A percentile compares a stretch with the other conserved stretches of the same genome.
phyloP scores from a whole-genome alignment of 1,140 invertebrate genomes.

The Tetragonula clypearis region DNA sequence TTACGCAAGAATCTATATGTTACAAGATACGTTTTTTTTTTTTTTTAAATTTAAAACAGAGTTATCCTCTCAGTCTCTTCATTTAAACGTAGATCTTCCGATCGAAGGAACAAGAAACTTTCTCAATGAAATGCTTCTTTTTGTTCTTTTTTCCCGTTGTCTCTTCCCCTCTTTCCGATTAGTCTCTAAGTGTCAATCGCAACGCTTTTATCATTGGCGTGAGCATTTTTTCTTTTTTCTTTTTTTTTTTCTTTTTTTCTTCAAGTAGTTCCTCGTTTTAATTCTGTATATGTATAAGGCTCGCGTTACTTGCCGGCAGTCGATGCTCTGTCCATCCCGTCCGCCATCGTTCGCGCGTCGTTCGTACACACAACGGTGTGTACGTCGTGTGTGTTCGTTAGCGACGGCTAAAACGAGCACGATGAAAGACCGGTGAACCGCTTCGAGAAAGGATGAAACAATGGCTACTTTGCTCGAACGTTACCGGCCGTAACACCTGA shows the following conservation, averaged over 20 bases:
- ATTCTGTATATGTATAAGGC: slow-evolving; percentile 78
- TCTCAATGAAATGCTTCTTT: background rate
- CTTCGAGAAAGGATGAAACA: slow-evolving; percentile 19
- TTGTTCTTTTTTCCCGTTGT: background rate
- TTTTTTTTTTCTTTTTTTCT: too few species aligned
- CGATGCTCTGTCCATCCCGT: slow-evolving; percentile 72
- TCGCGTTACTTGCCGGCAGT: slow-evolving; percentile 76
- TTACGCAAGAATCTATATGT: background rate
- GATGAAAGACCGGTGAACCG: slow-evolving; percentile 13
- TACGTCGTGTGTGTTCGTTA: slow-evolving; percentile 45
- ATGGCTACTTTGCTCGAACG: slow-evolving; percentile 9
- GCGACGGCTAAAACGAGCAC: slow-evolving; percentile 15
- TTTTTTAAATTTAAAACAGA: background rate
- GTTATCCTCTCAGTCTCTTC: slow-evolving; percentile 21
- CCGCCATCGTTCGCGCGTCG: slow-evolving; percentile 54
- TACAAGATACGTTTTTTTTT: background rate
- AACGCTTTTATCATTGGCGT: background rate
- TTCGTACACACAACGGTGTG: slow-evolving; percentile 52
- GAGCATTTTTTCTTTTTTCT: background rate
- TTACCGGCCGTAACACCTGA: slow-evolving; percentile 42
- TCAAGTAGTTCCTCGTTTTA: background rate
- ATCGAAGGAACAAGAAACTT: slow-evolving; percentile 22
- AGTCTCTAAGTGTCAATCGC: background rate
- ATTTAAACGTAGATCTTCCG: background rate
- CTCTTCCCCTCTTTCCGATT: background rate